These are phyloP conservation scores for Lutra lutra DNA, from an alignment of 2,797 vertebrate genomes.

Conservation along the genomic window DNA sequence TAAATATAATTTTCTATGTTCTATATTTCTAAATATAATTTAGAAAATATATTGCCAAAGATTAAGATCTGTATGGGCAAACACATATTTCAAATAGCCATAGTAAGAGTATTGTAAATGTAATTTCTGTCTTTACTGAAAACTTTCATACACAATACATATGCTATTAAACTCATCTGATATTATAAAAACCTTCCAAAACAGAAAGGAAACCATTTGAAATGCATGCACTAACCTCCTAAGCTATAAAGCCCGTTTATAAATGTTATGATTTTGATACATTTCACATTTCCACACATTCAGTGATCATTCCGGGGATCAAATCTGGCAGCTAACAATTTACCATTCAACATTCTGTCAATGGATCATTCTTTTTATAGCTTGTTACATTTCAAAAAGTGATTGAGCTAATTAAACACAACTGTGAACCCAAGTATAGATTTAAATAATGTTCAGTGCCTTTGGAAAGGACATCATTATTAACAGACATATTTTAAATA, in stretches of 20 bases:
- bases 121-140: constrained; percentile 62
- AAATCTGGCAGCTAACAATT: constrained; percentile 70
- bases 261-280: constrained; percentile 9
- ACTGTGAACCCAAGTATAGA: constrained; percentile 69
- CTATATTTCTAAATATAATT: too few relatives aligned
- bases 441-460: constrained; percentile 70
- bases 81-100: constrained; percentile 68
- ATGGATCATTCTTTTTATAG: constrained; percentile 65
- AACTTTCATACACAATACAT: constrained; percentile 26
- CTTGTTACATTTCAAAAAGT: constrained; percentile 65
- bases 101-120: neutral
- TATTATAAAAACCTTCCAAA: neutral
- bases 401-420: constrained; percentile 76
- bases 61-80: constrained; percentile 71
- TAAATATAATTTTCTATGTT: too few relatives aligned
- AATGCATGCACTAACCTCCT: neutral
- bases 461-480: constrained; percentile 67
- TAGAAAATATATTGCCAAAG: constrained; percentile 56
- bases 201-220: constrained; percentile 64
- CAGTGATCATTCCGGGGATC: constrained; percentile 58
- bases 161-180: constrained; percentile 31
- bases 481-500: constrained; percentile 2
- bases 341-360: constrained; percentile 60
- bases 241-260: constrained; percentile 26
- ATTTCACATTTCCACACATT: constrained; percentile 39